These are phyloP conservation scores for Caranx melampygus DNA, from an alignment of 2,113 vertebrate genomes.

Conservation along the genomic window DNA sequence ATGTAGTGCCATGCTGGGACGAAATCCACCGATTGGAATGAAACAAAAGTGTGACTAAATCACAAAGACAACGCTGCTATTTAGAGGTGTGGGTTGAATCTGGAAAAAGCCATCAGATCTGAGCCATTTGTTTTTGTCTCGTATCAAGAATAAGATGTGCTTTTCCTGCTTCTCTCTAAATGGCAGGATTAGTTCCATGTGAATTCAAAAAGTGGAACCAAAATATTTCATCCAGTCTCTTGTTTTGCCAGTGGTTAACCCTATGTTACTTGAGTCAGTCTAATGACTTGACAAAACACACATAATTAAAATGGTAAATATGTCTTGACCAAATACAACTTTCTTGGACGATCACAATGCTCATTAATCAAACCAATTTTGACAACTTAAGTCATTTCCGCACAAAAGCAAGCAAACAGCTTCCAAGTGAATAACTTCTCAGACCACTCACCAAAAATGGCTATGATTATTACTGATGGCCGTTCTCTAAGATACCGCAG, in stretches of 20 bases:
- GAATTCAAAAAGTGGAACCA: conserved; percentile 13
- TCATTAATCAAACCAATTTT: too few relatives aligned
- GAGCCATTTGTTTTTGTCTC: conserved; percentile 50
- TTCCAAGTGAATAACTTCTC: too few relatives aligned
- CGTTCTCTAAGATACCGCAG: too few relatives aligned
- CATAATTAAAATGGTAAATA: background rate
- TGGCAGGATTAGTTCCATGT: conserved; percentile 46
- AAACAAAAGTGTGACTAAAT: conserved; percentile 54
- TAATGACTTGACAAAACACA: background rate
- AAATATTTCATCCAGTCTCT: conserved; percentile 31
- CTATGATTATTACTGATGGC: too few relatives aligned
- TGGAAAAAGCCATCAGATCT: conserved; percentile 49
- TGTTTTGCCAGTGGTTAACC: conserved; percentile 29
- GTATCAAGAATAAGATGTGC: conserved; percentile 29
- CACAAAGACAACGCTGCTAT: conserved; percentile 52
- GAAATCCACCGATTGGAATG: conserved; percentile 36
- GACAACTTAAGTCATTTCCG: too few relatives aligned
- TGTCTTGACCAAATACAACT: too few relatives aligned
- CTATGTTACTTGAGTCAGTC: conserved; percentile 8
- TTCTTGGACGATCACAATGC: too few relatives aligned
- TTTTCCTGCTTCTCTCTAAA: conserved; percentile 45
- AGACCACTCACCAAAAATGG: too few relatives aligned
- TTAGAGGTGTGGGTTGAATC: conserved; percentile 49
- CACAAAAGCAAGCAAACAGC: too few relatives aligned
- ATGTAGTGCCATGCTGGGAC: conserved; percentile 35